Conservation (phyloP, 1,140 invertebrate species). For the Drosophila virilis region DNA sequence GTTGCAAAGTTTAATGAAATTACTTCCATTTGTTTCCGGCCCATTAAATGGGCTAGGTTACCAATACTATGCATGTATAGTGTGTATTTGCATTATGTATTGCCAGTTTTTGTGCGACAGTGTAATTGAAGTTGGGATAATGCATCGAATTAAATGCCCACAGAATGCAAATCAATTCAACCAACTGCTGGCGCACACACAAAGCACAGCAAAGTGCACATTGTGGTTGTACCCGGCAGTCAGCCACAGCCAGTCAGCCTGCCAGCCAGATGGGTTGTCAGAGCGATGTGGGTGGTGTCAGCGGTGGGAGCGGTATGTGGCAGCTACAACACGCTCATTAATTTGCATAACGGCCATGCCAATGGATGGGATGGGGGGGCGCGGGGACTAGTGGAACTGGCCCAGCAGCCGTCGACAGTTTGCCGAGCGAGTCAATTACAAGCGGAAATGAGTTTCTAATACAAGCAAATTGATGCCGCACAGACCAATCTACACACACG, state of each 20-base stretch:
- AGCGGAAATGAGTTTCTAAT: constrained; percentile 79
- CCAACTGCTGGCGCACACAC: constrained; percentile 6
- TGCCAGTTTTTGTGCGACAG: constrained; percentile 1
- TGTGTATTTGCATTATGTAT: not conserved
- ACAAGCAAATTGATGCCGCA: constrained; percentile 63
- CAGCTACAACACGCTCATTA: constrained; percentile 42
- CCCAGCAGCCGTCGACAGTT: constrained; percentile 37
- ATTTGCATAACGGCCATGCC: constrained; percentile 44
- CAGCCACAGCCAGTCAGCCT: not conserved
- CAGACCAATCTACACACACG: constrained; percentile 17
- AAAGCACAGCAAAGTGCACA: constrained; percentile 6
- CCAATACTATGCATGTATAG: not conserved
- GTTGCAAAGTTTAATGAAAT: too few species aligned
- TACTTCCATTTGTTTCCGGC: not conserved
- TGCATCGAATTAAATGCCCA: constrained; percentile 29
- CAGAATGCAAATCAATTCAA: constrained; percentile 42
- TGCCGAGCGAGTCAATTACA: constrained; percentile 70
- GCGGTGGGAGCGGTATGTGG: not conserved
- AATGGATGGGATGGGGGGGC: not conserved
- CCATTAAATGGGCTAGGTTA: too few species aligned
- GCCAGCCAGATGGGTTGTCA: not conserved
- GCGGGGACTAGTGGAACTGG: not conserved
- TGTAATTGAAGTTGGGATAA: constrained; percentile 34
- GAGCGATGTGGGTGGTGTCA: not conserved
- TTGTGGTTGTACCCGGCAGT: constrained; percentile 1